phyloP scores from a whole-genome alignment of 2,113 vertebrate species.

The Oreotrochilus melanogaster region DNA sequence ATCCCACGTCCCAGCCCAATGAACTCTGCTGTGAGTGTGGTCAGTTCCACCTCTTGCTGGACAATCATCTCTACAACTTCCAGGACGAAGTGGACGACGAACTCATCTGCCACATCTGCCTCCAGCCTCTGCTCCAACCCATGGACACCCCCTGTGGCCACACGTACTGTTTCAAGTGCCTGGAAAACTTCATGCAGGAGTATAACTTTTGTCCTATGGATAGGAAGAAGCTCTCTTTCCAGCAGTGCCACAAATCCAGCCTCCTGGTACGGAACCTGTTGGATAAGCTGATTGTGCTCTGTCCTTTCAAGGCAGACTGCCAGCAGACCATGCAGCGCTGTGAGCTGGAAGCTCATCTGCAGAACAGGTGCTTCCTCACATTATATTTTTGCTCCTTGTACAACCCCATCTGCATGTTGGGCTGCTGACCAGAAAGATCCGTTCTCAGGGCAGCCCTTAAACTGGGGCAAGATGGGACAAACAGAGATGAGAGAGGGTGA shows the following conservation, averaged over 20 bases:
- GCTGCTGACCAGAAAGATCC: not conserved
- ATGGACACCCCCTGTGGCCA: constrained; percentile 94
- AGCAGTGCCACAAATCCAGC: constrained; percentile 89
- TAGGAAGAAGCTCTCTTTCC: constrained; percentile 85
- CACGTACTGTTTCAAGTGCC: constrained; percentile 89
- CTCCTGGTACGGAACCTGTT: constrained; percentile 90
- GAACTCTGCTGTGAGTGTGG: constrained; percentile 89
- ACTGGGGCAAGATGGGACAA: constrained; percentile 4
- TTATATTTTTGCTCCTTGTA: not conserved
- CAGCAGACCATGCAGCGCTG: constrained; percentile 89
- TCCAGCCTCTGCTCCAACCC: constrained; percentile 89
- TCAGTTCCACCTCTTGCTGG: constrained; percentile 83
- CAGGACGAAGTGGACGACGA: constrained; percentile 92
- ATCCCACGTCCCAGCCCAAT: not conserved
- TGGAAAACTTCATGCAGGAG: constrained; percentile 90
- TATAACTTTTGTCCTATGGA: constrained; percentile 92
- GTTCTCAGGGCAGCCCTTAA: not conserved
- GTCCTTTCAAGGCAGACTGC: constrained; percentile 85
- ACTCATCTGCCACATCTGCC: constrained; percentile 91
- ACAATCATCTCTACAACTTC: constrained; percentile 92
- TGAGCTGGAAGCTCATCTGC: constrained; percentile 91
- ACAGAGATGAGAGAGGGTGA: not conserved
- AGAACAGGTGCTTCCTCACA: constrained; percentile 83
- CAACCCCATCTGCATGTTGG: not conserved
- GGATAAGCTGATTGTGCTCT: constrained; percentile 87